A percentile compares a stretch with the other conserved stretches of the same genome.
phyloP scores from a whole-genome alignment of 2,113 vertebrate genomes.

The Paramormyrops kingsleyae region DNA sequence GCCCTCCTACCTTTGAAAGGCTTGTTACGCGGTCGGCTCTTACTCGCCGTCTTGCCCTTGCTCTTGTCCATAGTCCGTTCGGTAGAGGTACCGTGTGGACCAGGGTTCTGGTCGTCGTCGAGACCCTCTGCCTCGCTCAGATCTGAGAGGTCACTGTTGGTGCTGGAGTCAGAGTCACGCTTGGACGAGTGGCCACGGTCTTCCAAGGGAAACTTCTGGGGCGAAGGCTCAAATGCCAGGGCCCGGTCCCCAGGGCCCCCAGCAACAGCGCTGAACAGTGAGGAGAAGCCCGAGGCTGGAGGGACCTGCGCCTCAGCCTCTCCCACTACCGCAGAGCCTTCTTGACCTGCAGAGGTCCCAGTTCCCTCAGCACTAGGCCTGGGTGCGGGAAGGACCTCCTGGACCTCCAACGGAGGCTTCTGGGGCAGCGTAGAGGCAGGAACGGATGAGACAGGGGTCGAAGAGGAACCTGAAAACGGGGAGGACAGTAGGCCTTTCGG shows the following conservation, averaged over 20 bases:
- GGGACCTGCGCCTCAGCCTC: constrained; percentile 69
- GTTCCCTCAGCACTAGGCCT: constrained; percentile 67
- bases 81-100: constrained; percentile 25
- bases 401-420: constrained; percentile 56
- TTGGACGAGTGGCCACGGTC: constrained; percentile 81
- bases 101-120: constrained; percentile 62
- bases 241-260: constrained; percentile 63
- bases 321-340: constrained; percentile 67
- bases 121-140: constrained; percentile 86
- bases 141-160: constrained; percentile 93
- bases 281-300: constrained; percentile 67
- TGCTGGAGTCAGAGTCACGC: constrained; percentile 88
- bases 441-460: constrained; percentile 57
- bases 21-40: constrained; percentile 84
- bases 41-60: constrained; percentile 74
- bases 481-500: constrained; percentile 74
- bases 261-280: constrained; percentile 46
- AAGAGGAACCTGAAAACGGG: constrained; percentile 57
- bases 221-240: constrained; percentile 73
- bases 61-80: constrained; percentile 71
- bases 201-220: constrained; percentile 87
- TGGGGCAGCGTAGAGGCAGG: constrained; percentile 61
- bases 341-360: constrained; percentile 45
- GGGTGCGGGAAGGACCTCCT: constrained; percentile 58
- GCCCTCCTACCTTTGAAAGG: constrained; percentile 82